Evolutionary conservation across 2,888 invertebrate genomes (phyloP), one percentile per base, ranked within the genome.

Genomic region (Lasioglossum oenotherae): DNA sequence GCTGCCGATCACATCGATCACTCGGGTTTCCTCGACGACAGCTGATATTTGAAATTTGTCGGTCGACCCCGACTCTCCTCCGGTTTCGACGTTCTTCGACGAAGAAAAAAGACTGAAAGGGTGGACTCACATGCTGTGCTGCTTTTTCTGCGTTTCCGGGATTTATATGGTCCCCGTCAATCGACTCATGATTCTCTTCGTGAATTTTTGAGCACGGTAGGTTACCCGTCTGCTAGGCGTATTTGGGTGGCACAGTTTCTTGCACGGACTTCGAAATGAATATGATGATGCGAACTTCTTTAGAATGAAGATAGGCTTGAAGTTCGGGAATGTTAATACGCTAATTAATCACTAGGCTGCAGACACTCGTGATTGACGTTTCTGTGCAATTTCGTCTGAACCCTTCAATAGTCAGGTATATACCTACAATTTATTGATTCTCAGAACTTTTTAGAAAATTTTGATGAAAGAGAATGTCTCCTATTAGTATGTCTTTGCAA

Each of bases 21-120:
- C 69, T 76, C 76, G 76, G 82, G 81, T 72, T 72, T 76, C 80
- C 60, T 64, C 78, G 80, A 78, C 85, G 82, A 87, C 86, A 84
- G 60, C 81, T 81, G 82, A 81, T 75, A n/a, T 75, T 69, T 41
- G 60, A 69, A 75, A 46, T 74, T 75, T 46, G 57, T 71, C 38
- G 27, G n/a, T 12, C 72, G 23, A 60, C 60, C 35, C n/a, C 27
- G 27, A 1, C 38, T 74, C 73, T 81, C 19, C 16, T 53, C 23
- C 53, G 71, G 60, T 82, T 81, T 82, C 74, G 46, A 75, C 31
- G 35, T 35, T 35, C 27, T 27, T 27, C 60, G 14, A 60, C n/a
- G 35, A 35, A 35, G 31, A 67, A 35, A 35, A 35, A 67, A 31
- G 67, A 19, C 35, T 19, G 16, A 31, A 79, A 76, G 44, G 19